Evolutionary conservation across 2,797 vertebrate genomes (phyloP).

Genomic region (Stomatorhinus walkeri): DNA sequence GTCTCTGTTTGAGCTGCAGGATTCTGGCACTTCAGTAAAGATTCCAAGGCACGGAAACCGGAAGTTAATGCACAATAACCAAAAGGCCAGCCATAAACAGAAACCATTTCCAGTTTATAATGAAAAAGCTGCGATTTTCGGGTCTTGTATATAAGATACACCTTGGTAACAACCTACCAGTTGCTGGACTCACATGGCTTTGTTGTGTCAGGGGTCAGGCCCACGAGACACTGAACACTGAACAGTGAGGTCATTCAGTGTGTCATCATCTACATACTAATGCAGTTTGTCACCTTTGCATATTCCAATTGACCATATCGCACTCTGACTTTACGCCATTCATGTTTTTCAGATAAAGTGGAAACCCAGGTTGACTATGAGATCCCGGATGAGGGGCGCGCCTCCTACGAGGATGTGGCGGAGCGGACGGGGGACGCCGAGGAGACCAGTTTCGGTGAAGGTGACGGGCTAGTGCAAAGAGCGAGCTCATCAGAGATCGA

Average conservation of each 20-base stretch:
- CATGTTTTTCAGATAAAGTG: conserved; percentile 61
- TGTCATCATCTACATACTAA: neutral
- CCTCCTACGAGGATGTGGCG: conserved; percentile 48
- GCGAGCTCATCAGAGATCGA: conserved; percentile 27
- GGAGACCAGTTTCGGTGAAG: conserved; percentile 38
- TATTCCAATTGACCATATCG: neutral
- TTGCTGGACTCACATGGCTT: neutral
- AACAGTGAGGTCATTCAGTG: neutral
- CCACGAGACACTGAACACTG: neutral
- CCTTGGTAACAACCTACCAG: neutral
- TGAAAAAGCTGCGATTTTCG: neutral
- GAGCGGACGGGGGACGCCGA: conserved; percentile 43
- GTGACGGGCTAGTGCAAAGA: conserved; percentile 33
- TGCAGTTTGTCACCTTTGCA: neutral
- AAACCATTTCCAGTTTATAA: neutral
- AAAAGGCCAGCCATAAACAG: neutral
- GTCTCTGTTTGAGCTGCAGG: neutral
- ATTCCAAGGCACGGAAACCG: neutral
- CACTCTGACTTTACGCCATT: neutral
- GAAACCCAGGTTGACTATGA: conserved; percentile 81
- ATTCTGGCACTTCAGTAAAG: neutral
- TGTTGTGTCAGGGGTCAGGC: neutral
- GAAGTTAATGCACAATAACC: neutral
- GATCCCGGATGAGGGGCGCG: conserved; percentile 68
- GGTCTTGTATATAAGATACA: neutral